Base-by-base conservation (phyloP, 64 coral and sea anemone genomes). In the Trachythela sp. region DNA sequence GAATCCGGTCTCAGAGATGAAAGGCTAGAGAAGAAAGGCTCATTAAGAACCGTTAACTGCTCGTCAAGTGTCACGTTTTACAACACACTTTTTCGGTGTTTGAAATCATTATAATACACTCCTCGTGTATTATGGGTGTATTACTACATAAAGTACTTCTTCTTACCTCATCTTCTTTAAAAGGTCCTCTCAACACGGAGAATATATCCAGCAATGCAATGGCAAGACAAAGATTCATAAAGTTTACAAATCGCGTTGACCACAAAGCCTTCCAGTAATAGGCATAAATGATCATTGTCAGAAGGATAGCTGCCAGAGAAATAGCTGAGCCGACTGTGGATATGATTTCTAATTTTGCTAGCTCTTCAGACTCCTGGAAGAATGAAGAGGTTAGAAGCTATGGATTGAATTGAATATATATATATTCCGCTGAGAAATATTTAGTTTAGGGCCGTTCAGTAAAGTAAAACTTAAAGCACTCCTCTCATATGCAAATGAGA, bases 181-280 rank as follows among this genome's bases (percentile, higher is more conserved):
- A 30, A 14, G 75, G 75, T 35, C 75, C 75, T 80, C 75, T 80
- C 33, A 80, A 37, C 9, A 80, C 75, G 35, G 75, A 80, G 35
- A 80, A 80, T 34, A 80, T 80, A 80, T 80, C 75, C 2, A 80
- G 75, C 9, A 80, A 35, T 35, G 84, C 90, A 48, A 91, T 87
- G 40, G 90, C 90, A 76, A 87, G 39, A 40, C 90, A 91, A 14
- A 91, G 90, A 87, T 91, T 91, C 18, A 91, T 14, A 9, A 91
- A 84, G 35, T 86, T 84, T 24, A 54, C 48, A 14, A 84, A 84
- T 32, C 71, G 67, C 3, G 51, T 30, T 42, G 71, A 64, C 32
- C 77, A 51, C 51, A 92, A 67, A 8, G 49, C 50, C 75, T 80
- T 88, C 85, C 91, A 88, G 45, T 88, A 87, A 30, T 80, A 83